These are phyloP conservation scores for Eurystomus gularis DNA, from an alignment of 2,113 vertebrate genomes.

Conservation along the genomic window DNA sequence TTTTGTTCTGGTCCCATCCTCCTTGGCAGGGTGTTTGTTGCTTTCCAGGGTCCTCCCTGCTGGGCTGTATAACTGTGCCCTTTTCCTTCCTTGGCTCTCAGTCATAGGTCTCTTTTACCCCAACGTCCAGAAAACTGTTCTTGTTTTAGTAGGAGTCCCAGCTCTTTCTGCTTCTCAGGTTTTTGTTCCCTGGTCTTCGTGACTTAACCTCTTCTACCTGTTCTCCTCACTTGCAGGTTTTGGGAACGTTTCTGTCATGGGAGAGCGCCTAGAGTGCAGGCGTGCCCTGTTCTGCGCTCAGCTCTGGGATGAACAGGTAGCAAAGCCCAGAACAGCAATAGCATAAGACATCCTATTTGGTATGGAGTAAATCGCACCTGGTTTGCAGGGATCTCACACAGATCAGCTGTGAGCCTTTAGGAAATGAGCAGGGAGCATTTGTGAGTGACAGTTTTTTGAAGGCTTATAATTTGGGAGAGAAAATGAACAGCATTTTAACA, in stretches of 20 bases:
- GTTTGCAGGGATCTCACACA: background rate
- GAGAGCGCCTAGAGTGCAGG: background rate
- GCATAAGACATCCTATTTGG: background rate
- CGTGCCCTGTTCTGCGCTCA: fast-evolving
- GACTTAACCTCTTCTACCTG: background rate
- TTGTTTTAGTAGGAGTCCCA: background rate
- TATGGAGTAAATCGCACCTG: background rate
- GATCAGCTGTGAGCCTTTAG: background rate
- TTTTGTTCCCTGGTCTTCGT: background rate
- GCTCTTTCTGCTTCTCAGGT: background rate
- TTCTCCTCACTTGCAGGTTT: background rate
- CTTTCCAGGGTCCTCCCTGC: background rate
- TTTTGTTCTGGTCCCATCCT: background rate
- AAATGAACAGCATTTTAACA: background rate
- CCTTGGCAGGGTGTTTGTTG: background rate
- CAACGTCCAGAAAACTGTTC: background rate
- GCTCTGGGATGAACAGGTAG: background rate
- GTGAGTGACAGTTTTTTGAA: background rate
- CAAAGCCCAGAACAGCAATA: background rate
- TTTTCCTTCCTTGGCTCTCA: background rate
- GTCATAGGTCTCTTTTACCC: background rate
- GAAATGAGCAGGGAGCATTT: background rate
- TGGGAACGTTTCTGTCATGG: background rate
- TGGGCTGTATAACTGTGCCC: background rate
- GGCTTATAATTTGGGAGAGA: background rate